Percentiles rank a stretch among this genome's conserved stretches.
Evolutionary conservation across 2,797 vertebrate genomes (phyloP).

Genomic region (Sebastes minor): DNA sequence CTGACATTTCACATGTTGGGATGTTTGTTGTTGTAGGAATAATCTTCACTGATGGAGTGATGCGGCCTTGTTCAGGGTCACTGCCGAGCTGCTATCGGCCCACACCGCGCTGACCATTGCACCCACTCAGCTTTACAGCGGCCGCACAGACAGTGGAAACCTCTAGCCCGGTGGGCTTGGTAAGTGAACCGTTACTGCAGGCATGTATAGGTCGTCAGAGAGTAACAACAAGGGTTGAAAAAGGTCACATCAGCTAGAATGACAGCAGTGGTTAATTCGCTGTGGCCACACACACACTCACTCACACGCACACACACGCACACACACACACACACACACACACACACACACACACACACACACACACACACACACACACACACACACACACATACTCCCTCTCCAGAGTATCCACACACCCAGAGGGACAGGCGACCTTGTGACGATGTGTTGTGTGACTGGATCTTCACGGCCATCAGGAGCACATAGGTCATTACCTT

Average conservation of each 20-base stretch:
- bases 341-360: not conserved
- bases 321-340: not conserved
- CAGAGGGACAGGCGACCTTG: slow-evolving; percentile 27
- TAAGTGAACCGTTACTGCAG: slow-evolving; percentile 40
- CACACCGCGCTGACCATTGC: slow-evolving; percentile 47
- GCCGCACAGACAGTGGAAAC: slow-evolving; percentile 2
- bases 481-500: not conserved
- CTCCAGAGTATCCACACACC: not conserved
- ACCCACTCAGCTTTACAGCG: slow-evolving; percentile 22
- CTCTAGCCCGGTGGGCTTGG: not conserved
- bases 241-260: slow-evolving; percentile 58
- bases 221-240: slow-evolving; percentile 43
- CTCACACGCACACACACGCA: not conserved
- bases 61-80: slow-evolving; percentile 3
- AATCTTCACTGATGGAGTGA: slow-evolving; percentile 5
- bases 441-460: slow-evolving; percentile 16
- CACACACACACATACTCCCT: not conserved
- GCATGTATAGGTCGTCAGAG: slow-evolving; percentile 39
- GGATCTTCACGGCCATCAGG: not conserved
- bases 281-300: not conserved
- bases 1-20: not conserved
- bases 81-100: slow-evolving; percentile 14
- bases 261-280: slow-evolving; percentile 44
- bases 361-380: not conserved
- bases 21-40: slow-evolving; percentile 22